phyloP scores from a whole-genome alignment of 2,888 invertebrate species.

The Pemphredon lugubris region DNA sequence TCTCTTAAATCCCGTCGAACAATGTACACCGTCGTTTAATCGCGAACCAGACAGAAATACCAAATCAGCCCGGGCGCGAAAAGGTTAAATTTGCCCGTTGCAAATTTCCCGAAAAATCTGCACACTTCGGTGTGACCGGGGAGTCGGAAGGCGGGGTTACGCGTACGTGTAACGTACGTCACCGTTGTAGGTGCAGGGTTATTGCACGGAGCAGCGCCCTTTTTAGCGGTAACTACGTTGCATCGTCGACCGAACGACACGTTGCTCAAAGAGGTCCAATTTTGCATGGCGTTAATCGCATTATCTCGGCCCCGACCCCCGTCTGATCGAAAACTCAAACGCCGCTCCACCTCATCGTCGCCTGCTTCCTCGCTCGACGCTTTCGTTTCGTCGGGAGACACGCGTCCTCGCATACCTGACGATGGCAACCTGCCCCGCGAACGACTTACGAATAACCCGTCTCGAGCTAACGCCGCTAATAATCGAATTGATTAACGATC shows the following conservation, averaged over 20 bases:
- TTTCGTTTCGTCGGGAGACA: constrained; percentile 45
- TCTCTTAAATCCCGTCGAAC: constrained; percentile 8
- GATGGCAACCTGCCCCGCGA: too few relatives aligned
- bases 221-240: constrained; percentile 68
- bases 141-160: neutral
- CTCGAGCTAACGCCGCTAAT: constrained; percentile 9
- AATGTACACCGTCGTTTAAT: constrained; percentile 36
- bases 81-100: constrained; percentile 59
- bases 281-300: constrained; percentile 73
- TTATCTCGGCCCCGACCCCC: constrained; percentile 61
- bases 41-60: constrained; percentile 46
- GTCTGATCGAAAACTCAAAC: constrained; percentile 68
- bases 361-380: constrained; percentile 9
- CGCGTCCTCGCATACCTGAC: constrained; percentile 1
- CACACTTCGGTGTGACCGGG: constrained; percentile 43
- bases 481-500: constrained; percentile 48
- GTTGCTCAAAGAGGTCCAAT: constrained; percentile 75
- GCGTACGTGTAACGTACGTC: constrained; percentile 16
- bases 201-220: constrained; percentile 63
- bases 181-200: constrained; percentile 53
- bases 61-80: constrained; percentile 42
- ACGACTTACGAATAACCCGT: too few relatives aligned
- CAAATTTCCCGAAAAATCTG: constrained; percentile 62
- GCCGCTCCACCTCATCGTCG: constrained; percentile 43
- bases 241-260: constrained; percentile 67